Evolutionary conservation across 2,113 vertebrate species (phyloP), one percentile per base, ranked within the genome.

Genomic region (Oryzias celebensis): DNA sequence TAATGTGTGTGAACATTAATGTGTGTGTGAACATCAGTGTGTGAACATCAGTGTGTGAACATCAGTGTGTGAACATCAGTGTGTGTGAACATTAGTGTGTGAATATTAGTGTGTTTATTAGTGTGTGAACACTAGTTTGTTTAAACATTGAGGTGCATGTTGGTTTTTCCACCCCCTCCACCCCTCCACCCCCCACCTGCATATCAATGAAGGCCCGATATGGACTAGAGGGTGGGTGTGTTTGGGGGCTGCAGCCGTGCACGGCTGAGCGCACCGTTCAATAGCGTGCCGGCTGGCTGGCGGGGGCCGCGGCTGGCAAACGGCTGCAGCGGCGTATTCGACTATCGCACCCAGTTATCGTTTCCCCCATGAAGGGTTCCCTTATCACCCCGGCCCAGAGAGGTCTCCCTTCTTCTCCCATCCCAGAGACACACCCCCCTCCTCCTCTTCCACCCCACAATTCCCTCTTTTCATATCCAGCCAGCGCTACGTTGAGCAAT

Each of bases 331-430:
- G 60, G 66, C 82, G 86, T 73, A 82, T 87, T 81, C 62, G 63
- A 85, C 94, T 98, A 98, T 99, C 97, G 94, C 94, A 93, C 92
- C 91, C 91, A 96, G 95, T 98, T 98, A 98, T 98, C 96, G 94
- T 94, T 97, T 87, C 85, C 95, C 95, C 96, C 96, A 95, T 95
- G 97, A 99, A 98, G 96, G 85, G 94, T 93, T 94, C 95, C 95
- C 97, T 99, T 99, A 99, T 99, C 96, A 95, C 96, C 94, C 94
- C 92, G 91, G 94, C 95, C 96, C 97, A 99, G 97, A 95, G 95
- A 96, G 94, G 96, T 96, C 93, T 96, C 94, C 86, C 87, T 86
- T 85, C 82, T 84, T 84, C 84, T 83, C 79, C 81, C 79, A 82
- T 81, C 81, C 84, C 85, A 64, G 57, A 81, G 73, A 86, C 74